phyloP scores from a whole-genome alignment of 2,888 invertebrate genomes.

The Liposcelis brunnea region DNA sequence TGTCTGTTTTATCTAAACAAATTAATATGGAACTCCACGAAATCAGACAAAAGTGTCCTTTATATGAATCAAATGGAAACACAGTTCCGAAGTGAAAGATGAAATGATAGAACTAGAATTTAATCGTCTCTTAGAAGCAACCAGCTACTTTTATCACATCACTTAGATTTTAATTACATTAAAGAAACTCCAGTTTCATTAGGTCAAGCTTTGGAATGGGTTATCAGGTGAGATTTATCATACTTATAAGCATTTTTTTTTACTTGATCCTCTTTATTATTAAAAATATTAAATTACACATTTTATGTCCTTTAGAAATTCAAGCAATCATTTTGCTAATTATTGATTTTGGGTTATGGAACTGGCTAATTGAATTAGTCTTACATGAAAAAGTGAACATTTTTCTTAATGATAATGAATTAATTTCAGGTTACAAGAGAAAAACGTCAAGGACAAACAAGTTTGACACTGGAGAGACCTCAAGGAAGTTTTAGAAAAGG shows the following conservation, averaged over 20 bases:
- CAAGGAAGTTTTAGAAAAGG: conserved; percentile 11
- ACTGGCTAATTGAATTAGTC: too few species aligned
- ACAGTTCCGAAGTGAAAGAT: conserved; percentile 93
- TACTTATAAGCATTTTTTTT: too few species aligned
- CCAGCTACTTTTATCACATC: conserved; percentile 91
- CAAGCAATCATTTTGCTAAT: too few species aligned
- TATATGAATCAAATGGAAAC: conserved; percentile 90
- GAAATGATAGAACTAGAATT: conserved; percentile 97
- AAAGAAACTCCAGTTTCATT: conserved; percentile 73
- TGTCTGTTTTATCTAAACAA: conserved; percentile 87
- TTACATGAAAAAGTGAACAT: too few species aligned
- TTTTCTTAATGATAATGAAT: too few species aligned
- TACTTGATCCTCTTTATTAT: too few species aligned
- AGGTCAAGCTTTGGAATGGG: conserved; percentile 93
- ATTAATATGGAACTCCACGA: conserved; percentile 92
- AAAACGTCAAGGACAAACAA: conserved; percentile 89
- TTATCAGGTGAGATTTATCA: conserved; percentile 68
- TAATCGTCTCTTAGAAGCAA: conserved; percentile 86
- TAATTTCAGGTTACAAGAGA: conserved; percentile 71
- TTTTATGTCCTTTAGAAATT: too few species aligned
- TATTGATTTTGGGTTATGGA: too few species aligned
- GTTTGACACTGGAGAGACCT: conserved; percentile 57
- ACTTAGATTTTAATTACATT: conserved; percentile 79
- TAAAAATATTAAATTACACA: too few species aligned
- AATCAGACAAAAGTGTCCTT: conserved; percentile 86